Evolutionary conservation across 2,888 invertebrate genomes (phyloP).

Genomic region (Zhuqinia jingwanae): DNA sequence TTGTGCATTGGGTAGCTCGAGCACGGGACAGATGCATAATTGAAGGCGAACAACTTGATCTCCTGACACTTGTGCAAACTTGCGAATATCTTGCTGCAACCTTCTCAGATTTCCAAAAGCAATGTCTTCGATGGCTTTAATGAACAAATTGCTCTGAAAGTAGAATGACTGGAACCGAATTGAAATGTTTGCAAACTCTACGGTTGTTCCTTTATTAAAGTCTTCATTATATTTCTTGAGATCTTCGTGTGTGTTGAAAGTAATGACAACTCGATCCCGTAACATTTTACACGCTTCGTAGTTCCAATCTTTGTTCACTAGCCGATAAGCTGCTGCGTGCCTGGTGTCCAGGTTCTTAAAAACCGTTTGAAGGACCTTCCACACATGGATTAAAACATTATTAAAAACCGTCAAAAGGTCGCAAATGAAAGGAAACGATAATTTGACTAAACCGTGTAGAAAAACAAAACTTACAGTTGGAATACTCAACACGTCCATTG

Average conservation of each 20-base stretch:
- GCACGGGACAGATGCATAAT: background rate
- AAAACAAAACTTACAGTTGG: background rate
- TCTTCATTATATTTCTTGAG: background rate
- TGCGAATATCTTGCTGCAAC: background rate
- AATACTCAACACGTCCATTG: slow-evolving; percentile 17
- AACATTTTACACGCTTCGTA: background rate
- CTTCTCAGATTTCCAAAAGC: background rate
- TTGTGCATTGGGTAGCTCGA: background rate
- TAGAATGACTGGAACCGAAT: background rate
- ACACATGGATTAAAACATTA: background rate
- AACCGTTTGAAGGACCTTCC: background rate
- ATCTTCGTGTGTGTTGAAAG: background rate
- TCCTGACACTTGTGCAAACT: background rate
- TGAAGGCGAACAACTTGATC: background rate
- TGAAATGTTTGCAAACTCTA: background rate
- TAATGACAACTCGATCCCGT: background rate
- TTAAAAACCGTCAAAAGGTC: background rate
- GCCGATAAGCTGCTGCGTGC: background rate
- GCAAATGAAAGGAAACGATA: background rate
- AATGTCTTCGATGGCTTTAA: background rate
- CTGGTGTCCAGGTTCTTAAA: background rate
- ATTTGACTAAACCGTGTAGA: too few species aligned
- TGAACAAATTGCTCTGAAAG: slow-evolving; percentile 12
- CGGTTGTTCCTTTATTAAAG: background rate
- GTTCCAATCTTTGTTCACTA: background rate